These are phyloP conservation scores for Geococcyx californianus DNA, from an alignment of 2,113 vertebrate species.

Conservation along the genomic window DNA sequence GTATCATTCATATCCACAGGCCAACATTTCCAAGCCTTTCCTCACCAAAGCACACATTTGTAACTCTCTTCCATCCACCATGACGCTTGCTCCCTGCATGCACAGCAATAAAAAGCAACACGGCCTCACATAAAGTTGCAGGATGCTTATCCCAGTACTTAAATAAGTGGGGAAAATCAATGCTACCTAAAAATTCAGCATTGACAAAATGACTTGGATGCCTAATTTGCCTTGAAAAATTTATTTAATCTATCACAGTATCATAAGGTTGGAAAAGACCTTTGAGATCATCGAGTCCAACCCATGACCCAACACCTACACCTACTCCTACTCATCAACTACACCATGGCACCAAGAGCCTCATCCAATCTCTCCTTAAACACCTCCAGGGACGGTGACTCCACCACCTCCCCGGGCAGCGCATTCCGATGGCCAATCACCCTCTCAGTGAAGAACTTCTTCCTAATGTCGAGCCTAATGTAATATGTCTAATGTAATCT, in stretches of 20 bases:
- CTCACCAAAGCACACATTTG: neutral
- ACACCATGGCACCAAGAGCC: too few relatives aligned
- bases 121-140: neutral
- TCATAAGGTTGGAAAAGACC: too few relatives aligned
- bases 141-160: neutral
- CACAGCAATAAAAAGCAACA: neutral
- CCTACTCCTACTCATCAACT: too few relatives aligned
- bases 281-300: too few relatives aligned
- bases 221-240: neutral
- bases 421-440: too few relatives aligned
- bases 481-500: too few relatives aligned
- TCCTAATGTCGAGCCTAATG: too few relatives aligned
- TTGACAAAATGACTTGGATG: neutral
- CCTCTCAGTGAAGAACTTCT: too few relatives aligned
- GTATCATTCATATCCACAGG: rapidly evolving
- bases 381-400: too few relatives aligned
- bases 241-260: neutral
- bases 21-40: neutral
- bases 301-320: too few relatives aligned
- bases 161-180: neutral
- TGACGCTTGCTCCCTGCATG: neutral
- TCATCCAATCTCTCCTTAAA: too few relatives aligned
- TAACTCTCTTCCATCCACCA: neutral
- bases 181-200: neutral
- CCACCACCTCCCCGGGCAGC: too few relatives aligned